These are phyloP conservation scores for Prietella phreatophila DNA, from an alignment of 2,113 vertebrate species.

Conservation along the genomic window DNA sequence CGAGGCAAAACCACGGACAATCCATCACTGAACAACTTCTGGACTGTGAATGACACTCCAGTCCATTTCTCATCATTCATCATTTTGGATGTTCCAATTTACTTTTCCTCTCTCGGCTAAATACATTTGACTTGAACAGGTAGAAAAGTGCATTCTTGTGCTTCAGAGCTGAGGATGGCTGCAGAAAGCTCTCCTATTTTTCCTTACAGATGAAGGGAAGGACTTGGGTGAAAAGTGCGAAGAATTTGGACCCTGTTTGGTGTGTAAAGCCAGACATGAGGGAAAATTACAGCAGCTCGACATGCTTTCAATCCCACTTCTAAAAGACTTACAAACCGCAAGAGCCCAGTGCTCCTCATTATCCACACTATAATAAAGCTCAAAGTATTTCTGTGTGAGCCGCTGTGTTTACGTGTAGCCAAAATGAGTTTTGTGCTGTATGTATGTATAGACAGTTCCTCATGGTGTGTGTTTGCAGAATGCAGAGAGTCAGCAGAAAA, in stretches of 20 bases:
- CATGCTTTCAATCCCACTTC: slow-evolving; percentile 17
- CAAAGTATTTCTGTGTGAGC: slow-evolving; percentile 21
- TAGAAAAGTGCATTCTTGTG: slow-evolving; percentile 25
- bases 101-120: slow-evolving; percentile 8
- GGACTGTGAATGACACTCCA: slow-evolving; percentile 25
- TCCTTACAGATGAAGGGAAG: slow-evolving; percentile 17
- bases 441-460: slow-evolving; percentile 22
- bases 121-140: not conserved
- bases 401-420: slow-evolving; percentile 17
- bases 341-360: slow-evolving; percentile 37
- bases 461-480: slow-evolving; percentile 45
- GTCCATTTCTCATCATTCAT: slow-evolving; percentile 14
- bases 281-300: slow-evolving; percentile 41
- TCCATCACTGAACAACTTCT: slow-evolving; percentile 14
- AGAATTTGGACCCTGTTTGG: slow-evolving; percentile 29
- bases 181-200: slow-evolving; percentile 11
- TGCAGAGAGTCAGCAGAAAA: slow-evolving; percentile 54
- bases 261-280: not conserved
- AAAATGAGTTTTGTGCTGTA: slow-evolving; percentile 25
- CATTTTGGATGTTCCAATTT: slow-evolving; percentile 26
- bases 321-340: slow-evolving; percentile 16
- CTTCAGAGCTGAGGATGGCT: not conserved
- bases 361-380: slow-evolving; percentile 43
- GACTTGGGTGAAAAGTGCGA: slow-evolving; percentile 16
- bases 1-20: not conserved